Evolutionary conservation across 2,113 vertebrate genomes (phyloP).

Genomic region (Phalacrocorax brasilianus): DNA sequence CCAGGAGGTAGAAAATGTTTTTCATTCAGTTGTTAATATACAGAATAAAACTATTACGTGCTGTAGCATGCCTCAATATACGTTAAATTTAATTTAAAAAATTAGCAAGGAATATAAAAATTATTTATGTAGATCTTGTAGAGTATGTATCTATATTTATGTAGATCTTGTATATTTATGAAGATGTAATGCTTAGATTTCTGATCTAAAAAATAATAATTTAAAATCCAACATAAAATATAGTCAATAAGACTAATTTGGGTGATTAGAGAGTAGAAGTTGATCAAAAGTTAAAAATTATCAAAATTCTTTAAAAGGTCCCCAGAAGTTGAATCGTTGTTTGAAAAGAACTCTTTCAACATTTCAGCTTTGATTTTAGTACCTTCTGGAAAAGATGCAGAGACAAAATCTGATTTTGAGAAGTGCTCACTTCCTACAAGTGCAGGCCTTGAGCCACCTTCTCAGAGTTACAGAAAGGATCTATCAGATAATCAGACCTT

Average conservation of each 20-base stretch:
- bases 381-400: not conserved
- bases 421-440: not conserved
- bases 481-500: not conserved
- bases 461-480: not conserved
- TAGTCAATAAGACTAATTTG: not conserved
- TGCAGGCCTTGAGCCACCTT: not conserved
- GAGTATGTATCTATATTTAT: not conserved
- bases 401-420: not conserved
- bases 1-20: not conserved
- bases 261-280: not conserved
- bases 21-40: not conserved
- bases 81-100: not conserved
- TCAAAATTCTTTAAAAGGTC: not conserved
- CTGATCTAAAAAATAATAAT: not conserved
- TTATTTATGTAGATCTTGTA: not conserved
- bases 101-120: not conserved
- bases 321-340: not conserved
- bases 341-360: not conserved
- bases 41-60: not conserved
- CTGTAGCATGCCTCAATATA: not conserved
- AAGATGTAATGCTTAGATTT: not conserved
- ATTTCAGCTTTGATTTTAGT: not conserved
- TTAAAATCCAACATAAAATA: not conserved
- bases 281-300: not conserved
- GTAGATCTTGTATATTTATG: not conserved